Percentiles rank a stretch among this genome's conserved stretches.
These are phyloP conservation scores for Sarcophaga variegata DNA, from an alignment of 2,888 invertebrate genomes.

Conservation along the genomic window DNA sequence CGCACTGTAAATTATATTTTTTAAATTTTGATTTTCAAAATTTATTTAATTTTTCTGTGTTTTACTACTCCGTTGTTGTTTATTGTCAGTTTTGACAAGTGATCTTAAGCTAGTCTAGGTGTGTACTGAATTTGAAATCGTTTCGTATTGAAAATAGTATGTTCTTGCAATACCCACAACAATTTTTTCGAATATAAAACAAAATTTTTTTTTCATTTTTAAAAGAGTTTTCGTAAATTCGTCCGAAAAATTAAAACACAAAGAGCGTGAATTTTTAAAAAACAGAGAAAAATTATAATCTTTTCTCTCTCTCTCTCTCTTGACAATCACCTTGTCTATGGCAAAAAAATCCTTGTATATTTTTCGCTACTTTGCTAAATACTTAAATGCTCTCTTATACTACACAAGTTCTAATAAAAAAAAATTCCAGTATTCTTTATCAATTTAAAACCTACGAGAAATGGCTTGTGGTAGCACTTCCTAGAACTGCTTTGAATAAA, in stretches of 20 bases:
- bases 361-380: background rate
- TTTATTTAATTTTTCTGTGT: background rate
- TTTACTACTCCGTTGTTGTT: constrained; percentile 5
- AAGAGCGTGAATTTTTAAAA: background rate
- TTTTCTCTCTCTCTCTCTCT: constrained; percentile 14
- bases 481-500: no score
- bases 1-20: constrained; percentile 57
- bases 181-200: background rate
- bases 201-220: constrained; percentile 45
- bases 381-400: no score
- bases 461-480: no score
- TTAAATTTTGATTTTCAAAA: constrained; percentile 31
- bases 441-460: no score
- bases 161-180: no score
- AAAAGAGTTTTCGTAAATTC: constrained; percentile 44
- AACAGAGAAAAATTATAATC: constrained; percentile 11
- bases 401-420: no score
- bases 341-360: constrained; percentile 47
- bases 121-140: constrained; percentile 75
- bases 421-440: no score
- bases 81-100: constrained; percentile 72
- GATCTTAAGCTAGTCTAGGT: constrained; percentile 80
- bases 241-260: constrained; percentile 30
- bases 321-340: constrained; percentile 55
- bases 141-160: background rate